Evolutionary conservation across 2,113 vertebrate species (phyloP), one percentile per base, ranked within the genome.

Genomic region (Megalops atlanticus): DNA sequence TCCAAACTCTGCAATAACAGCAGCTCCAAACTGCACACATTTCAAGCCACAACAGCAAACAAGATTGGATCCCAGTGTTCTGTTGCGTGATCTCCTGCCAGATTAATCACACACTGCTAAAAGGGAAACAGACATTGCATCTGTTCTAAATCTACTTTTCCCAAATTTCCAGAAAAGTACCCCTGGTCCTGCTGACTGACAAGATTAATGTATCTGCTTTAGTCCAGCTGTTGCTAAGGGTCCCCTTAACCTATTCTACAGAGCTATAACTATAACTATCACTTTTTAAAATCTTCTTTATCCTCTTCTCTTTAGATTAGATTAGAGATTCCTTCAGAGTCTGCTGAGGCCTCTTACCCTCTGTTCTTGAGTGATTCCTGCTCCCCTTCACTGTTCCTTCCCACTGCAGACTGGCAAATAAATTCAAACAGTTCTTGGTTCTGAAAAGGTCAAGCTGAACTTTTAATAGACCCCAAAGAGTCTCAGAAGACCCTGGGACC

Each of bases 331-430:
- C 41, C 24, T 64, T 8, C n/a, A 64, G 58, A 64, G 58, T 64
- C 40, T 47, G 71, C 40, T 41, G 41, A n/a, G 24, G 6, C 33
- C 18, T 36, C 38, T 38, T 40, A 73, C 35, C 71, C 38, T 24
- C 36, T 40, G 39, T 5, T 27, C 35, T 31, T 10, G 1, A 8
- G 58, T 7, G 31, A 5, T 1, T 64, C 36, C 21, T 7, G 35
- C 38, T 38, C 2, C 71, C 35, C 33, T 47, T 21, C 58, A 79
- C 49, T 43, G 35, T 38, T 10, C 31, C n/a, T 35, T 11, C 72
- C 70, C 79, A 39, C 24, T 74, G 43, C 36, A 74, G 79, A 38
- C 77, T 36, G 36, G n/a, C 69, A 35, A 54, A 73, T 41, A 72
- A 52, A 78, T 40, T n/a, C 31, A 77, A 39, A 35, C 3, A 70